These are phyloP conservation scores for Acleris laterana DNA, from an alignment of 2,888 invertebrate species.

Conservation along the genomic window DNA sequence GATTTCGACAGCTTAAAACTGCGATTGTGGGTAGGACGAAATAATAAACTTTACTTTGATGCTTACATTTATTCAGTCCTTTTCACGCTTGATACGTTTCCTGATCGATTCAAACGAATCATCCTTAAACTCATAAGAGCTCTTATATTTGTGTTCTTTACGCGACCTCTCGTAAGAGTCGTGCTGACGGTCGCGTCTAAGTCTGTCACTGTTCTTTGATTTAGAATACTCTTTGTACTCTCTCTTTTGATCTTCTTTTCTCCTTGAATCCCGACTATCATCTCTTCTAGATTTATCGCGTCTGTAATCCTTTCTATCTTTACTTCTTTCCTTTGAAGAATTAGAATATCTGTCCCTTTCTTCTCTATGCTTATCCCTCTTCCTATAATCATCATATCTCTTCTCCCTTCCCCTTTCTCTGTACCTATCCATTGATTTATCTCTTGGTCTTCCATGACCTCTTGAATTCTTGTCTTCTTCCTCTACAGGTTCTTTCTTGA, in stretches of 20 bases:
- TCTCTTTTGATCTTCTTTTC: not conserved
- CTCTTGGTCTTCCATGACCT: not conserved
- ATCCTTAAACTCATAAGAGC: conserved; percentile 13
- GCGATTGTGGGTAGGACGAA: not conserved
- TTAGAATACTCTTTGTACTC: conserved; percentile 5
- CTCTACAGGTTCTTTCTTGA: conserved; percentile 17
- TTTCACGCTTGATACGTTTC: conserved; percentile 25
- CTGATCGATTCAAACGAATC: not conserved
- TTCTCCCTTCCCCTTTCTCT: conserved; percentile 3
- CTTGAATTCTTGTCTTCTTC: not conserved
- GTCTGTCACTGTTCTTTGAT: conserved; percentile 6
- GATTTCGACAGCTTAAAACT: too few species aligned
- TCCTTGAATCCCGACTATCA: conserved; percentile 5
- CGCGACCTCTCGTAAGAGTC: conserved; percentile 1
- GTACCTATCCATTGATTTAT: conserved; percentile 10
- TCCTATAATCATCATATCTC: conserved; percentile 12
- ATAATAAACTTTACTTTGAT: not conserved
- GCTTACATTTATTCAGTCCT: conserved; percentile 16
- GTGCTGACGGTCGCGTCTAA: not conserved
- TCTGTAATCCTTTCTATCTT: conserved; percentile 18
- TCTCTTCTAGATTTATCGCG: conserved; percentile 3
- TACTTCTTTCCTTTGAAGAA: conserved; percentile 19
- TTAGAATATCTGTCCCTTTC: conserved; percentile 14
- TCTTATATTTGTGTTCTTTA: conserved; percentile 8
- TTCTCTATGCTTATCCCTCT: conserved; percentile 11